Evolutionary conservation across 2,113 vertebrate genomes (phyloP), one percentile per base, ranked within the genome.

Genomic region (Pyrgilauda ruficollis): DNA sequence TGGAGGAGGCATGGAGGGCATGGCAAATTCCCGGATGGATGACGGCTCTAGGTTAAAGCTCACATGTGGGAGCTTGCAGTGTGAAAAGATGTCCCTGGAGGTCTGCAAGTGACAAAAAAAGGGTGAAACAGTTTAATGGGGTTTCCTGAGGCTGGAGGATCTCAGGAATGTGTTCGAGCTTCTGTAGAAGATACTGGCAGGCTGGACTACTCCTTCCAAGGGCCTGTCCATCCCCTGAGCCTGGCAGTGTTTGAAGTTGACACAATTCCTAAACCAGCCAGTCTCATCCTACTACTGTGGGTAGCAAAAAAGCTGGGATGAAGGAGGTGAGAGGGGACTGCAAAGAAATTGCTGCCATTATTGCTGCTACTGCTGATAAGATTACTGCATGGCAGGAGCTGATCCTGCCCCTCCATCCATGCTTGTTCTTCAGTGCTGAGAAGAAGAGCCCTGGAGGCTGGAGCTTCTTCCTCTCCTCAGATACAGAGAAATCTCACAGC

Each of bases 1-100:
- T 24, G 37, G n/a, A 20, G 5, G 11, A 35, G 12, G 11, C 0
- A 0, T 1, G 3, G 7, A 30, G 3, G n/a, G 7, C 79, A 62
- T 0, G 0, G 35, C 17, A 11, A 53, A 5, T 24, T 69, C 28
- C 27, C 0, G 0, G 5, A 14, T 1, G 2, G 18, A 7, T 0
- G 0, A 68, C 15, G 30, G 8, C 4, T 4, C 15, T 0, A 3
- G 4, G 11, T 12, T 56, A n/a, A 35, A 85, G 10, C 3, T 76
- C 15, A 18, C 0, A 0, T 10, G 7, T 0, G 2, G 30, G 8
- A 96, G 11, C 7, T 52, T 53, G 26, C 10, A 10, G 6, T 2
- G 6, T 7, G 21, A 14, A 67, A 77, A 20, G 10, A 11, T 59
- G 56, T 67, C 44, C 23, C 19, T 31, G 19, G 12, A 22, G 3